Conservation (phyloP, 1,140 invertebrate genomes). For the Heliconius hewitsoni region DNA sequence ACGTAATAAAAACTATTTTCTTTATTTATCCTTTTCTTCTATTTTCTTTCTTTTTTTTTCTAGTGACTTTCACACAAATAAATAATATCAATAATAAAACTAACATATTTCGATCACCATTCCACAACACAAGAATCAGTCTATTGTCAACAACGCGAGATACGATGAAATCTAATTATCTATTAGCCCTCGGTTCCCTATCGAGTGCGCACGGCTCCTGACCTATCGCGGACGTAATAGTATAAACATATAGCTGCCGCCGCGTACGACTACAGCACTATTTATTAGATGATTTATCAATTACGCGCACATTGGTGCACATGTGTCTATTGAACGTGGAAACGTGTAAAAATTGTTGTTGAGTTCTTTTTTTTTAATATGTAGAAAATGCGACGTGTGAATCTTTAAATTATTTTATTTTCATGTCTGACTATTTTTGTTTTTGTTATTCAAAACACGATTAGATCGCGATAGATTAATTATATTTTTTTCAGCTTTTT, state of each 20-base stretch:
- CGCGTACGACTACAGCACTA: neutral
- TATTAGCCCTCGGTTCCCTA: constrained; percentile 41
- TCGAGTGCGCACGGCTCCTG: constrained; percentile 37
- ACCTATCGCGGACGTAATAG: constrained; percentile 23
- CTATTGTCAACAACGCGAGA: constrained; percentile 45
- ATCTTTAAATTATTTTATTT: no score
- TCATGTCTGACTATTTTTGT: no score
- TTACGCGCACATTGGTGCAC: neutral
- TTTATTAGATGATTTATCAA: neutral
- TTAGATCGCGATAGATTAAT: no score
- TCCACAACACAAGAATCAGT: constrained; percentile 34
- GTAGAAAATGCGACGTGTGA: neutral
- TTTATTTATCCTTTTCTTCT: no score
- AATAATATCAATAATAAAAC: neutral
- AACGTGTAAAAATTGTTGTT: neutral
- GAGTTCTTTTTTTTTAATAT: neutral
- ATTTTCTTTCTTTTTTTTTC: no score
- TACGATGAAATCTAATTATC: constrained; percentile 44
- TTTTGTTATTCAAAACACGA: no score
- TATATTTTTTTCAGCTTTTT: no score
- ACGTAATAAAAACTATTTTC: no score
- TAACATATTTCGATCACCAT: neutral
- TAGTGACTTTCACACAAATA: neutral
- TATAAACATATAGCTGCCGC: neutral
- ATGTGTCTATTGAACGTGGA: neutral